Conservation (phyloP, 2,888 invertebrate genomes). For the Cephus spinipes region DNA sequence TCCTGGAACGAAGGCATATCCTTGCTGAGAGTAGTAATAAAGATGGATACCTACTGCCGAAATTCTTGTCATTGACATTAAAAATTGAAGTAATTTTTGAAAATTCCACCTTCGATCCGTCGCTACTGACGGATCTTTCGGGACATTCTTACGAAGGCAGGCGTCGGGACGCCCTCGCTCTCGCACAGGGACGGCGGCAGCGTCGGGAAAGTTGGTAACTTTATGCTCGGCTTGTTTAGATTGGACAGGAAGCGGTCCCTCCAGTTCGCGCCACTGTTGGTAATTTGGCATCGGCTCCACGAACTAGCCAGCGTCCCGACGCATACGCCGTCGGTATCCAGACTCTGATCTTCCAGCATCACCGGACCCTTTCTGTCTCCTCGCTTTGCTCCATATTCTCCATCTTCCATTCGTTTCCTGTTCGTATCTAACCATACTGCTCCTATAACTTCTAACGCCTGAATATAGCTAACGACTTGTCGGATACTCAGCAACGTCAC, state of each 20-base stretch:
- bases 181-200: conserved; percentile 19
- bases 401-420: too few species aligned
- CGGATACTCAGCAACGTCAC: conserved; percentile 3
- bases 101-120: too few species aligned
- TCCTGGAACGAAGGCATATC: too few species aligned
- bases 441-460: too few species aligned
- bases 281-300: conserved; percentile 50
- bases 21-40: too few species aligned
- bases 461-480: neutral
- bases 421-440: too few species aligned
- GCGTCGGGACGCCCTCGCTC: conserved; percentile 31
- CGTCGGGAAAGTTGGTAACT: conserved; percentile 58
- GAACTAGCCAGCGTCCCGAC: neutral
- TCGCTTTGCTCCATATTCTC: too few species aligned
- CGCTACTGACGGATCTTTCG: too few species aligned
- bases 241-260: conserved; percentile 52
- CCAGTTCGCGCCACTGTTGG: conserved; percentile 49
- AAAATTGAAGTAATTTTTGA: too few species aligned
- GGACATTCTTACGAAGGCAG: too few species aligned
- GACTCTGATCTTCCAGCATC: neutral
- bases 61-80: too few species aligned
- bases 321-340: neutral
- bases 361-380: neutral
- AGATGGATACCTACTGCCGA: too few species aligned
- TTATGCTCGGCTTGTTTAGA: conserved; percentile 58